Base-by-base conservation (phyloP, 2,113 vertebrate genomes). In the Numida meleagris region DNA sequence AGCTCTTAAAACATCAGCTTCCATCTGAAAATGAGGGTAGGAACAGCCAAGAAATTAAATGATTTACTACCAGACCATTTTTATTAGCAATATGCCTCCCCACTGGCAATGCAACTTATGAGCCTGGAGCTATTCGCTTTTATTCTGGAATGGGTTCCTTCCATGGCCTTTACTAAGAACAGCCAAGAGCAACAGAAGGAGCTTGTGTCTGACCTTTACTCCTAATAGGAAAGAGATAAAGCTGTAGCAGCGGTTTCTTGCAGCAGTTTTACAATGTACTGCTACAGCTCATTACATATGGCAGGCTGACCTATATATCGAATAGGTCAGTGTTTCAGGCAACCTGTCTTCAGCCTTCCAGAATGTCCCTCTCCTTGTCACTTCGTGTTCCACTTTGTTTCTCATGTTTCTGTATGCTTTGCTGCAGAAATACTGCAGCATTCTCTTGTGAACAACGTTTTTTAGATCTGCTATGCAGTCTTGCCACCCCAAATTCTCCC, bases 121-220 rank as follows among this genome's bases (percentile, higher is more conserved):
- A 66, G 67, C 90, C 93, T 87, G 74, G 36, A 95, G 96, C 89
- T 90, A 27, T 75, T 89, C 88, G 3, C 74, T 93, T 76, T 42
- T 78, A 67, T 92, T 80, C 85, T 90, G 61, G 86, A 93, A 95
- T 83, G 70, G 82, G 85, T 42, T 91, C 88, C 93, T 93, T 96
- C 76, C 85, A 65, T 78, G 95, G 93, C 85, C 93, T 86, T 91
- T 42, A 7, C 58, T 90, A 43, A 66, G 73, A 90, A 83, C 59
- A 95, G 86, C 88, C 94, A 90, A 75, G 61, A 96, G 95, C 84
- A 95, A 90, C 93, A 95, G 82, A 91, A 95, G 88, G 93, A 86
- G 91, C 72, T 93, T 86, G 84, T 86, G 73, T 45, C 90, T 95
- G 93, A 95, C 89, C 95, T 97, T 96, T 97, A 90, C 73, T 93